Evolutionary conservation across 2,888 invertebrate species (phyloP).

Genomic region (Drosophila neotestacea): DNA sequence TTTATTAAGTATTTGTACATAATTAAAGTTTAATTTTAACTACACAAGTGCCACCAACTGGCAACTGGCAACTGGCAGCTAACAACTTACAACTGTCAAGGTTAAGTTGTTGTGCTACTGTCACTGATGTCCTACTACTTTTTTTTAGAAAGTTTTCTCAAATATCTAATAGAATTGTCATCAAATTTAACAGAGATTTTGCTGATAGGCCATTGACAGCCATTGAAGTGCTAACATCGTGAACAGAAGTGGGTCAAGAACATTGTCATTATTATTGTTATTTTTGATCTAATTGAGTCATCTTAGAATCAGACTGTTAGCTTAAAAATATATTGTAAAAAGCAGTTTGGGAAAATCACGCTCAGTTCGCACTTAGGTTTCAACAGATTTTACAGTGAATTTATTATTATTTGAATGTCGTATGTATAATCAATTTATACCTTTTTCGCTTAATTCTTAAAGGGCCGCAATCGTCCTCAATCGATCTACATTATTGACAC

Average conservation of each 20-base stretch:
- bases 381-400: constrained; percentile 18
- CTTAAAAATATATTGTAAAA: not conserved
- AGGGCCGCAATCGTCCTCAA: constrained; percentile 59
- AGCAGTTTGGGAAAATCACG: constrained; percentile 3
- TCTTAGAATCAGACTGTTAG: not conserved
- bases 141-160: not conserved
- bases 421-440: constrained; percentile 56
- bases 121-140: not conserved
- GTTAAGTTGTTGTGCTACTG: not conserved
- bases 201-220: not conserved
- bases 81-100: constrained; percentile 26
- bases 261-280: not conserved
- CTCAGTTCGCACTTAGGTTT: constrained; percentile 7
- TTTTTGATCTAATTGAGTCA: not conserved
- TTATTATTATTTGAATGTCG: constrained; percentile 22
- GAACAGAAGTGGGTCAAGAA: not conserved
- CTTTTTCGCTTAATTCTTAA: constrained; percentile 64
- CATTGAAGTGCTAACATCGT: not conserved
- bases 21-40: constrained; percentile 69
- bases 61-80: constrained; percentile 20
- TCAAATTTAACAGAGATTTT: not conserved
- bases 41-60: constrained; percentile 25
- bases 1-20: constrained; percentile 76
- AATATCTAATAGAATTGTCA: not conserved
- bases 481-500: constrained; percentile 80